phyloP scores from a whole-genome alignment of 2,797 vertebrate species.

The Hypotaenidia philippensis region DNA sequence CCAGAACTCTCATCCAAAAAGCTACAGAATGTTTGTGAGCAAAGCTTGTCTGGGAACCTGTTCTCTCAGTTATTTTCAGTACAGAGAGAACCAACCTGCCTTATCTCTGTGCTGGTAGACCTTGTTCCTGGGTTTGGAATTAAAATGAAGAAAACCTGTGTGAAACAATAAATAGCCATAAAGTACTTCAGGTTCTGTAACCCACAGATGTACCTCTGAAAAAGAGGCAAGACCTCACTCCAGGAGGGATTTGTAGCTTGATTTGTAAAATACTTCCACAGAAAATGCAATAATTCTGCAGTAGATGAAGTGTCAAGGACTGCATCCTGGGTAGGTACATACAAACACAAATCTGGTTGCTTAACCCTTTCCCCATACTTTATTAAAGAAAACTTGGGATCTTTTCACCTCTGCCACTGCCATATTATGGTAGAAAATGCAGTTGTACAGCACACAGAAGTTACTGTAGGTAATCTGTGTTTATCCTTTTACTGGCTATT shows the following conservation, averaged over 20 bases:
- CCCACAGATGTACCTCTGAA: neutral
- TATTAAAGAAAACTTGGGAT: neutral
- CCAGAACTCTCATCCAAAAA: neutral
- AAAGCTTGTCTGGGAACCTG: neutral
- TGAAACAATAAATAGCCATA: neutral
- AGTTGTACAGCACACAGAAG: constrained; percentile 44
- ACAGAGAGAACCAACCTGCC: neutral
- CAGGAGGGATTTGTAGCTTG: neutral
- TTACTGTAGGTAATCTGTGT: constrained; percentile 53
- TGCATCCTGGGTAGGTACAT: accelerated
- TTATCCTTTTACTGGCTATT: constrained; percentile 48
- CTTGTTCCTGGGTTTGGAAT: neutral
- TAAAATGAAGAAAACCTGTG: neutral
- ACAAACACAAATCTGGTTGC: neutral
- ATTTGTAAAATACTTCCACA: neutral
- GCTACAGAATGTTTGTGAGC: neutral
- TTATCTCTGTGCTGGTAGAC: neutral
- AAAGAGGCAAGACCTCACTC: neutral
- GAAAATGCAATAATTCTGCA: neutral
- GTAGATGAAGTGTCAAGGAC: neutral
- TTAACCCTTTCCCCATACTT: neutral
- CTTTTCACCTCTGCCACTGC: neutral
- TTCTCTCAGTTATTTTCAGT: neutral
- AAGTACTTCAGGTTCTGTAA: neutral
- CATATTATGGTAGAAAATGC: neutral